Evolutionary conservation across 2,797 vertebrate species (phyloP).

Genomic region (Ctenopoma kingsleyae): DNA sequence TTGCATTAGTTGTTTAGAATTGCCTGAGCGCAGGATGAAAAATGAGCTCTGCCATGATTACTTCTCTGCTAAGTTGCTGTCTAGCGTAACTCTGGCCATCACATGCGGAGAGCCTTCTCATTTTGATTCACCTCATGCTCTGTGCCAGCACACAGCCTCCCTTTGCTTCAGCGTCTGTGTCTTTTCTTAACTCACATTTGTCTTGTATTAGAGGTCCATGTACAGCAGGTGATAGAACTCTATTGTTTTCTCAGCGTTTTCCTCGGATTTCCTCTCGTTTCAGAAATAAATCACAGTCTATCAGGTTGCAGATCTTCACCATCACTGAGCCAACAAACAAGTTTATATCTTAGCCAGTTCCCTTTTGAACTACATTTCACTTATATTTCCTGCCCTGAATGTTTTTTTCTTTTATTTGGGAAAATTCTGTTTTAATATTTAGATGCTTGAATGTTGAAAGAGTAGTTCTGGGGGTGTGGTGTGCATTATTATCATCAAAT

Average conservation of each 20-base stretch:
- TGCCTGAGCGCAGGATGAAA: slow-evolving; percentile 73
- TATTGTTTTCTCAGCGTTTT: slow-evolving; percentile 14
- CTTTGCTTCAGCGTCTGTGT: slow-evolving; percentile 35
- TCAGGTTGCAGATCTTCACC: slow-evolving; percentile 3
- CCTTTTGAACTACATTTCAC: background rate
- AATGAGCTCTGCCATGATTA: slow-evolving; percentile 75
- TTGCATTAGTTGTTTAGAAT: slow-evolving; percentile 80
- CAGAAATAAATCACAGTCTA: too few species aligned
- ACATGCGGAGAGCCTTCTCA: slow-evolving; percentile 36
- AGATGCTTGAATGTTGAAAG: background rate
- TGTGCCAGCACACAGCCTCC: slow-evolving; percentile 18
- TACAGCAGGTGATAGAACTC: slow-evolving; percentile 22
- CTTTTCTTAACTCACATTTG: slow-evolving; percentile 44
- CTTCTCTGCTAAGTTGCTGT: slow-evolving; percentile 67
- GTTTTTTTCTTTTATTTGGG: background rate
- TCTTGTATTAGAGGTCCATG: slow-evolving; percentile 34
- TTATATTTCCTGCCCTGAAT: background rate
- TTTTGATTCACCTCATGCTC: slow-evolving; percentile 58
- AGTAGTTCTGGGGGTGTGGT: too few species aligned
- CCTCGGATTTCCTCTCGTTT: too few species aligned
- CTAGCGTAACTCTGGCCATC: slow-evolving; percentile 59
- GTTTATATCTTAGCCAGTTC: background rate
- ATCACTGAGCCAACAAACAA: background rate
- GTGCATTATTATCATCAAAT: too few species aligned
- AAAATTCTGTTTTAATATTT: background rate